Evolutionary conservation across 2,797 vertebrate species (phyloP), one percentile per base, ranked within the genome.

Genomic region (Sarcoramphus papa): DNA sequence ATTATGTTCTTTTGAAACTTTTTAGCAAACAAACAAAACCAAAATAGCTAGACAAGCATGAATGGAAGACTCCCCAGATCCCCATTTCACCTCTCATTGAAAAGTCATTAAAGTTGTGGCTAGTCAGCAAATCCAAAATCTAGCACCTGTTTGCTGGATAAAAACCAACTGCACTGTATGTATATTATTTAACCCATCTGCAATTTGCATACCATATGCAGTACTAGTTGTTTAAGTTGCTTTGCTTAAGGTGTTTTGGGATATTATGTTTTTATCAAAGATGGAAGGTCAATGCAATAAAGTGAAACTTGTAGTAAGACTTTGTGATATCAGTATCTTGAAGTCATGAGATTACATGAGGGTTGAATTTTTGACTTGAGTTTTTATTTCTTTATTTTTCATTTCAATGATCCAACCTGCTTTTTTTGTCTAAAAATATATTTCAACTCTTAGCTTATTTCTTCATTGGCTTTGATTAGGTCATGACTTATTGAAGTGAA

Each of bases 61-160:
- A 97, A 62, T 92, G 87, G 75, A 85, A 92, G 85, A 45, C 25
- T 96, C 94, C 90, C 93, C 35, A 90, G 90, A 33, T 92, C 63
- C 88, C 72, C 65, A 50, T 96, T 94, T 96, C 74, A 65, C 79
- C 41, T 91, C 80, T 92, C 53, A 74, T 9, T 93, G 93, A 95
- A 92, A 97, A 97, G 64, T 79, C 96, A 90, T 96, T 95, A 93
- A 75, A 95, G 48, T 54, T 93, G 78, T 92, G 80, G 56, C 92
- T 91, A 95, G 90, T 97, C 96, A 97, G 96, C 95, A 95, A 89
- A 93, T 96, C 75, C 80, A 82, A 92, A 97, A 86, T 72, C 70
- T 74, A 93, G 74, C 95, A 97, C 95, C 95, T 97, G 94, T 95
- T 96, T 95, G 75, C 80, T 93, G 85, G 83, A 91, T 86, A 95